Evolutionary conservation across 2,888 invertebrate species (phyloP), one percentile per base, ranked within the genome.

Genomic region (Torymus tubicola): DNA sequence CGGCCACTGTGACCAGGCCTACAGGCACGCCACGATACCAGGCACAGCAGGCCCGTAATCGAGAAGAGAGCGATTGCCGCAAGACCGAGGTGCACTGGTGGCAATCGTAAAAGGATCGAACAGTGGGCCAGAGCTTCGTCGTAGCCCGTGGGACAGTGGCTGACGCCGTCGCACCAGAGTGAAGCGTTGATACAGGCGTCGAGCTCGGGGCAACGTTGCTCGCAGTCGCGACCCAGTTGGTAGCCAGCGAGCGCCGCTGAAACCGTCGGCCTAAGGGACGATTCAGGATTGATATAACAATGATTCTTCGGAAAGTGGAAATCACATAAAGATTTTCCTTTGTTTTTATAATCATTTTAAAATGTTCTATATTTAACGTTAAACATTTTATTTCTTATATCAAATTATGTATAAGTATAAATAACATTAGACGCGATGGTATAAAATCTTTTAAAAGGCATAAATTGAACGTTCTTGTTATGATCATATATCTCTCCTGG

Each of bases 121-220:
- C 96, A 96, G 88, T 96, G 95, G 14, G 95, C 93, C 82, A 96
- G 92, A 5, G 96, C 93, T 89, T 95, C 95, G 90, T 96, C 96
- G 88, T 93, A 95, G 72, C 92, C 90, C 61, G 93, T 92, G 4
- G 91, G 89, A 77, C 91, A 91, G 78, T 91, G 89, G 16, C 89
- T 87, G 1, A 92, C 91, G 4, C 93, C 93, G 87, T 93, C 93
- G 82, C 91, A 91, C 87, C 92, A 92, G 0, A 91, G 87, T 76
- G 92, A 92, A 1, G 87, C 87, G 78, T 89, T 89, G 84, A 91
- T 91, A 81, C 90, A 91, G 0, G 90, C 90, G 82, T 84, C 92
- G 86, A 89, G 81, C 81, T 89, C 91, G 5, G 85, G 93, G 90
- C 88, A 93, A 11, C 89, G 88, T 18, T 90, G 89, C 80, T 88